These are phyloP conservation scores for Capra hircus DNA, from an alignment of 2,113 vertebrate species.

Conservation along the genomic window DNA sequence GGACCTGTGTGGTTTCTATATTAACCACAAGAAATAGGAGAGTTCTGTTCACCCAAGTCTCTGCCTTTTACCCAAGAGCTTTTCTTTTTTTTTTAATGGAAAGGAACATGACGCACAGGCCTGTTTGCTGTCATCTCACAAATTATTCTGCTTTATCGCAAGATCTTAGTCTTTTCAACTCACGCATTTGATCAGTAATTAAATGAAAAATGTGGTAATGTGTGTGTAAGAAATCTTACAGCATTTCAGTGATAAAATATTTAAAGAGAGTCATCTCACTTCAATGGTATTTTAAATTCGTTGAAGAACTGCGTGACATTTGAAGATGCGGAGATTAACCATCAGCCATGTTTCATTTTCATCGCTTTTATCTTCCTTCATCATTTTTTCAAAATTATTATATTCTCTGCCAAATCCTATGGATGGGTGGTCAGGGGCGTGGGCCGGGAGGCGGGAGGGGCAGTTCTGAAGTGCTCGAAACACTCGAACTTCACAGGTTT, in stretches of 20 bases:
- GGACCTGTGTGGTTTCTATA: conserved; percentile 35
- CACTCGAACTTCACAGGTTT: not conserved
- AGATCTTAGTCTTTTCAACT: conserved; percentile 47
- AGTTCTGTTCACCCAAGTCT: not conserved
- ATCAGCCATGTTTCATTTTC: conserved; percentile 35
- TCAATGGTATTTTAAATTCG: conserved; percentile 66
- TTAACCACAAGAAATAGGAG: not conserved
- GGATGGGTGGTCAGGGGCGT: not conserved
- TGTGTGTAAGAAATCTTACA: not conserved
- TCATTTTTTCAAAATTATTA: conserved; percentile 40
- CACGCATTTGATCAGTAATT: conserved; percentile 63
- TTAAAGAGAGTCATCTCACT: conserved; percentile 51
- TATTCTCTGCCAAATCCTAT: not conserved
- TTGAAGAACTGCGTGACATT: conserved; percentile 23
- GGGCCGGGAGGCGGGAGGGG: rapidly evolving
- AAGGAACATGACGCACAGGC: not conserved
- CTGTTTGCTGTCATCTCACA: conserved; percentile 17
- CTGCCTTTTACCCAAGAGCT: not conserved
- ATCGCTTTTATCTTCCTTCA: conserved; percentile 46
- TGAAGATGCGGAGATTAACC: conserved; percentile 31
- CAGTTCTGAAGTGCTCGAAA: not conserved
- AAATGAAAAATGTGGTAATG: not conserved
- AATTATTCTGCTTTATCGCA: conserved; percentile 44
- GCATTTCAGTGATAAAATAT: conserved; percentile 65
- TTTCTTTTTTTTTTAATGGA: not conserved